Percentiles rank a stretch among this genome's conserved stretches.
Evolutionary conservation across 2,113 vertebrate genomes (phyloP).

Genomic region (Acrocephalus arundinaceus): DNA sequence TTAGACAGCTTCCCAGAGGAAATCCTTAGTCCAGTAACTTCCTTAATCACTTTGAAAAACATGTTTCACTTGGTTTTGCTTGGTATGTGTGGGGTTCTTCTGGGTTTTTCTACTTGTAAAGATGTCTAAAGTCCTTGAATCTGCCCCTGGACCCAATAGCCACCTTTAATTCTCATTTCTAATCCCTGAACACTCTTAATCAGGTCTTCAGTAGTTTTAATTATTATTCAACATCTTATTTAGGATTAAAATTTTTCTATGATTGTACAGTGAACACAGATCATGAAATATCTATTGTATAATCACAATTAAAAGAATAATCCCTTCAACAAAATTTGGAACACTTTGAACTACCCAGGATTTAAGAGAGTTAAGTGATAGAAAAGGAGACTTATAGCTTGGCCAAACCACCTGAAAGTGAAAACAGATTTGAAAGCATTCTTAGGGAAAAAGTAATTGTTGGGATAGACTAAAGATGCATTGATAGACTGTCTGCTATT

Average conservation of each 20-base stretch:
- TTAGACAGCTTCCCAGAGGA: not conserved
- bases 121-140: constrained; percentile 58
- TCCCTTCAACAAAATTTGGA: constrained; percentile 60
- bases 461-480: not conserved
- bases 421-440: constrained; percentile 31
- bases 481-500: not conserved
- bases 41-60: constrained; percentile 43
- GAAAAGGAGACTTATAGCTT: constrained; percentile 56
- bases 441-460: not conserved
- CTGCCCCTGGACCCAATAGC: constrained; percentile 33
- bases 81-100: not conserved
- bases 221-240: constrained; percentile 78
- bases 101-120: not conserved
- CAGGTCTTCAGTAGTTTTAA: constrained; percentile 73
- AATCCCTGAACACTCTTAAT: constrained; percentile 73
- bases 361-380: constrained; percentile 61
- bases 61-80: not conserved
- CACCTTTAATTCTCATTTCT: constrained; percentile 64
- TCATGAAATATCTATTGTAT: constrained; percentile 65
- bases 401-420: constrained; percentile 39
- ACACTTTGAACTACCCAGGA: constrained; percentile 61
- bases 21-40: not conserved
- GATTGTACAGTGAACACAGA: constrained; percentile 59
- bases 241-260: constrained; percentile 73
- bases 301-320: constrained; percentile 73